A percentile compares a stretch with the other conserved stretches of the same genome.
Evolutionary conservation across 2,113 vertebrate genomes (phyloP).

Genomic region (Tychaedon coryphoeus): DNA sequence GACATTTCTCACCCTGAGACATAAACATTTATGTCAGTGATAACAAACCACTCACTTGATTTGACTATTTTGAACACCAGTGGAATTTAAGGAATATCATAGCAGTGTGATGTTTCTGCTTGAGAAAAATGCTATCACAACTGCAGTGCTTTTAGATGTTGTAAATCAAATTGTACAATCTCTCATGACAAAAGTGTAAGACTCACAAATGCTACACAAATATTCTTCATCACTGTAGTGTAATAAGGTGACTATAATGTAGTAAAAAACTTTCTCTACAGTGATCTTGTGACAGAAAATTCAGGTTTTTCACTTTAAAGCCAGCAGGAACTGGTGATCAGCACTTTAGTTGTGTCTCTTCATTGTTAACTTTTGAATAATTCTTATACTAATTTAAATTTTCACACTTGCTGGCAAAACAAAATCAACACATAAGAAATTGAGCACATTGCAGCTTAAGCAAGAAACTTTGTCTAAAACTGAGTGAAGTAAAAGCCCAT

Average conservation of each 20-base stretch:
- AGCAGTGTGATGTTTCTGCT: slow-evolving; percentile 5
- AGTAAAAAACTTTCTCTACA: not conserved
- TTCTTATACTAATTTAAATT: not conserved
- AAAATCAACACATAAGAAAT: not conserved
- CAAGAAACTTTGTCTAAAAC: not conserved
- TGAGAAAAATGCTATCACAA: slow-evolving; percentile 22
- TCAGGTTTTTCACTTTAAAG: slow-evolving; percentile 27
- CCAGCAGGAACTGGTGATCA: slow-evolving; percentile 30
- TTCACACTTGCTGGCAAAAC: not conserved
- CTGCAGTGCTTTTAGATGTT: not conserved
- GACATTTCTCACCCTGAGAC: slow-evolving; percentile 50
- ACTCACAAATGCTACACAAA: not conserved
- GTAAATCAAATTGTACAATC: slow-evolving; percentile 35
- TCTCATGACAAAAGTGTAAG: not conserved
- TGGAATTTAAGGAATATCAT: slow-evolving; percentile 40
- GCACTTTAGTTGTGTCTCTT: slow-evolving; percentile 36
- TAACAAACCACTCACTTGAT: slow-evolving; percentile 59
- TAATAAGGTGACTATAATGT: not conserved
- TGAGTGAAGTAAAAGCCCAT: not conserved
- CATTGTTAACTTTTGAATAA: slow-evolving; percentile 1
- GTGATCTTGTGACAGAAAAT: slow-evolving; percentile 13
- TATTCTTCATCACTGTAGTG: not conserved
- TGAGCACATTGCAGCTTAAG: not conserved
- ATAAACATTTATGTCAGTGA: slow-evolving; percentile 65
- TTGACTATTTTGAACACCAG: slow-evolving; percentile 21